Base-by-base conservation (phyloP, 2,797 vertebrate genomes). In the Heterohyrax brucei region DNA sequence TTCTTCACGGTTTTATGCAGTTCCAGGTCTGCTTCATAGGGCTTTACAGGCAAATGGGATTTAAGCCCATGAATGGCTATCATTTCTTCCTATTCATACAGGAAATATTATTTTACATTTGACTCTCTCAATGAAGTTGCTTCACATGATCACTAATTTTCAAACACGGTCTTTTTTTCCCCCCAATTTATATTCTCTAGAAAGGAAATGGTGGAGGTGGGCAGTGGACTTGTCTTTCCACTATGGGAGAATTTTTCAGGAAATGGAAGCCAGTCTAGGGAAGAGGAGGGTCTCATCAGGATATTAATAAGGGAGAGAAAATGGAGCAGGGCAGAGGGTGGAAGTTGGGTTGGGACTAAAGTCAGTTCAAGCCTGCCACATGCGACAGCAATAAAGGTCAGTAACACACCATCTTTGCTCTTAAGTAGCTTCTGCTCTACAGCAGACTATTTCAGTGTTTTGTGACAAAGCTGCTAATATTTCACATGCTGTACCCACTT, bases 381-480 rank as follows among this genome's bases (percentile, higher is more conserved):
- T 81, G 75, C 72, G 21, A 44, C 1, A 83, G 22, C 76, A 33
- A 59, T 72, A 87, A 64, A 82, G 22, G 90, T 75, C 83, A 91
- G 46, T 81, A 94, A 70, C 4, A 6, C 9, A 46, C 6, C 61
- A 1, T 62, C 79, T 56, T 68, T 70, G 21, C 50, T 77, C 46
- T 82, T 82, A 73, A 72, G 39, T 61, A 80, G 72, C 59, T 89
- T 28, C 84, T n/a, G 62, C 33, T 44, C 93, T 50, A 79, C 78
- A 87, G 77, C 13, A 75, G 77, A 93, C 22, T 30, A 72, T 96
- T 90, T 88, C 64, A 66, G 44, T 3, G 19, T 53, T 82, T 68
- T 70, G 30, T 84, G 78, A 95, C 39, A 46, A 59, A 59, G 30
- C n/a, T 19, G 39, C 56, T 75, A 75, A 39, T 59, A 80, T 75